Conservation (phyloP, 2,888 invertebrate genomes). For the Hermaeophaga mercurialis region DNA sequence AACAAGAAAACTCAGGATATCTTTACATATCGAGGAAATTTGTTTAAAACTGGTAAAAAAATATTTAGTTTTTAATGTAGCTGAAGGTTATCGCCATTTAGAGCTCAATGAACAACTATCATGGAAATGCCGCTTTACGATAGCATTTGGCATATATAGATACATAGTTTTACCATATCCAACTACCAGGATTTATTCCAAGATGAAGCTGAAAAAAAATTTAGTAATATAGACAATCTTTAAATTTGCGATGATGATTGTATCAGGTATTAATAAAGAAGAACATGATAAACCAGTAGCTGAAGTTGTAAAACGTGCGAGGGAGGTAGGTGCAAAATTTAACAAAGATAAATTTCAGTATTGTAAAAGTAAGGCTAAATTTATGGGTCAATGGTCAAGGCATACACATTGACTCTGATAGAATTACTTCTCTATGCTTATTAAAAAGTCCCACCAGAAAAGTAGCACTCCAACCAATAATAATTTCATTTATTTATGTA, state of each 20-base stretch:
- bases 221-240: slow-evolving; percentile 32
- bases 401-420: slow-evolving; percentile 7
- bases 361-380: slow-evolving; percentile 28
- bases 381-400: slow-evolving; percentile 16
- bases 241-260: slow-evolving; percentile 30
- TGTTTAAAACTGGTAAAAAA: too few relatives aligned
- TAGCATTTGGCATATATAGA: slow-evolving; percentile 32
- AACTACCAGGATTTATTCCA: slow-evolving; percentile 37
- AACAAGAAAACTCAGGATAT: too few relatives aligned
- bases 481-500: slow-evolving; percentile 28
- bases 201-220: slow-evolving; percentile 33
- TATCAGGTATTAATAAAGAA: slow-evolving; percentile 21
- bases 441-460: slow-evolving; percentile 24
- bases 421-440: slow-evolving; percentile 24
- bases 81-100: slow-evolving; percentile 35
- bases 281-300: slow-evolving; percentile 34
- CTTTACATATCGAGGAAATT: too few relatives aligned
- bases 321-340: slow-evolving; percentile 29
- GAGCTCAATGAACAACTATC: slow-evolving; percentile 28
- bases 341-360: slow-evolving; percentile 36
- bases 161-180: slow-evolving; percentile 30
- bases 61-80: slow-evolving; percentile 26
- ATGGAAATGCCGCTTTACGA: slow-evolving; percentile 36
- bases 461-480: slow-evolving; percentile 27
- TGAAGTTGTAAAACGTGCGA: slow-evolving; percentile 29